Base-by-base conservation (phyloP, 2,888 invertebrate species). In the Monopis laevigella region DNA sequence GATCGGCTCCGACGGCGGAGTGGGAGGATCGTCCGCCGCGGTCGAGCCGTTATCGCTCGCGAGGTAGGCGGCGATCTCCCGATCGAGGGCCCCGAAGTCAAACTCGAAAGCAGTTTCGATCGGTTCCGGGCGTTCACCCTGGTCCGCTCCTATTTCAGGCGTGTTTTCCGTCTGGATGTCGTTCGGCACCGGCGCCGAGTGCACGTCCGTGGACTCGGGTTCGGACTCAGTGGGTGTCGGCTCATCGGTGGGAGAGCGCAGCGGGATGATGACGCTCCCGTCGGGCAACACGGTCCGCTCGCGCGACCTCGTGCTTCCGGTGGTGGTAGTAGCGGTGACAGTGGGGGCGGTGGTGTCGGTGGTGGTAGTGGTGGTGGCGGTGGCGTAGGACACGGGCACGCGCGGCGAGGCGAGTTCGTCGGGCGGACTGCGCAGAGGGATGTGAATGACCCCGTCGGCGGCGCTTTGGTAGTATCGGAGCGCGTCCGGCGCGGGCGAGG, bases 401-500 rank as follows among this genome's bases (percentile, higher is more conserved):
- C n/a, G 10, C 6, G 45, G n/a, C 13, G 39, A 39, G 26, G 46
- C 53, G 29, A 82, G 77, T 38, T 88, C 88, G 46, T 88, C 87
- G 0, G 88, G 88, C 2, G 89, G 89, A n/a, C 89, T 89, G 47
- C 88, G 88, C 43, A 90, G 61, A 1, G 90, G 90, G 52, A 90
- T 90, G 48, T 88, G 85, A 41, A 90, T 87, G 41, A 84, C 82
- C 1, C 86, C 87, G 51, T 87, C 85, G 27, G 83, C 68, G 0
- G 86, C 80, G 35, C 84, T 82, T 50, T 88, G 88, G 55, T 88
- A 86, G 59, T 87, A 86, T 34, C 28, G 29, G 2, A 35, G 14
- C 7, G 52, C 16, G 2, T 28, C 44, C 45, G 45, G 27, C 51
- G 53, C 43, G 44, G 62, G 58, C 43, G 62, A 55, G 43, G 62